Conservation (phyloP, 2,888 invertebrate species). For the Boloria euphrosyne region DNA sequence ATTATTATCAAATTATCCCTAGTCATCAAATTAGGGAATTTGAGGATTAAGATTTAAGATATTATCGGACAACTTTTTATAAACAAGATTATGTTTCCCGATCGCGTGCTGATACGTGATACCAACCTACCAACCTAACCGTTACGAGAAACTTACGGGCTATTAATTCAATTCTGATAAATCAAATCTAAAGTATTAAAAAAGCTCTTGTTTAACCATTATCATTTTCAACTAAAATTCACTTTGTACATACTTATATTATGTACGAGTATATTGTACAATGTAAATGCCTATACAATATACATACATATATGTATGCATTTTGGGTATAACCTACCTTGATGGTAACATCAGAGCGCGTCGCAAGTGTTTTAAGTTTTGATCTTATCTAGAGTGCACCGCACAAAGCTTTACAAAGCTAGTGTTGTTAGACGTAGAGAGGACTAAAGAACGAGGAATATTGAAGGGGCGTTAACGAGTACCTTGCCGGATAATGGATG, state of each 20-base stretch:
- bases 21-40: too few relatives aligned
- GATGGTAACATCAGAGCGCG: background rate
- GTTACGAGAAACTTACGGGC: conserved; percentile 7
- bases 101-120: conserved; percentile 16
- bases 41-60: too few relatives aligned
- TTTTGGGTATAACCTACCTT: background rate
- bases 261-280: too few relatives aligned
- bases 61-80: background rate
- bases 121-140: background rate
- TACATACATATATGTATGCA: background rate
- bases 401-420: conserved; percentile 15
- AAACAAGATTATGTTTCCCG: conserved; percentile 14
- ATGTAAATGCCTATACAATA: background rate
- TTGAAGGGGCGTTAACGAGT: conserved; percentile 15
- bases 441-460: conserved; percentile 18
- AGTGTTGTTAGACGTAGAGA: conserved; percentile 19
- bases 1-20: too few relatives aligned
- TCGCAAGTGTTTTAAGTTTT: conserved; percentile 11
- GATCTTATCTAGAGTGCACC: conserved; percentile 8
- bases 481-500: conserved; percentile 16
- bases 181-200: background rate
- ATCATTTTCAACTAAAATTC: too few relatives aligned
- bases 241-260: too few relatives aligned
- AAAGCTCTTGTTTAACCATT: background rate
- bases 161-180: background rate